Evolutionary conservation across 2,113 vertebrate genomes (phyloP).

Genomic region (Halcyon malimbica): DNA sequence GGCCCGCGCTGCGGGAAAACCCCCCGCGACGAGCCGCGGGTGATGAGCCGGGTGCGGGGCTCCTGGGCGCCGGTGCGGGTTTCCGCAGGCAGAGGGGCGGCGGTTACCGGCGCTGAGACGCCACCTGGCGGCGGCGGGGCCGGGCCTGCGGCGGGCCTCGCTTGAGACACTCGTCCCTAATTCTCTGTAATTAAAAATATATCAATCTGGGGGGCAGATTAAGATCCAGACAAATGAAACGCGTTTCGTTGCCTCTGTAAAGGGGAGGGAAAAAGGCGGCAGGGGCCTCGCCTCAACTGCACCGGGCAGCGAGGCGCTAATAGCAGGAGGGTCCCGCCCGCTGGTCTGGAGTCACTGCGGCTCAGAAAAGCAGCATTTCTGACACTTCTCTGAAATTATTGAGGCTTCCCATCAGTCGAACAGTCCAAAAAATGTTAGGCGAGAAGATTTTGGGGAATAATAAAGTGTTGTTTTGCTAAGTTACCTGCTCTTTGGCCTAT

Average conservation of each 20-base stretch:
- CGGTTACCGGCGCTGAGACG: neutral
- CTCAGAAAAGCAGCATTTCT: neutral
- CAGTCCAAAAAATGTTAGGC: rapidly evolving
- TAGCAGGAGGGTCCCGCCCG: neutral
- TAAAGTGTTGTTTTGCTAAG: too few relatives aligned
- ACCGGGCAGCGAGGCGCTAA: rapidly evolving
- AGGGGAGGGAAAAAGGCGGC: too few relatives aligned
- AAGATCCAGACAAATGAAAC: rapidly evolving
- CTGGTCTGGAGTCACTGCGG: rapidly evolving
- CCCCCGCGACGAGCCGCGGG: neutral
- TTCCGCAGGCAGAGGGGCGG: neutral
- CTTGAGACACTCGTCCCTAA: rapidly evolving
- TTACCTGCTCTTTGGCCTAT: neutral
- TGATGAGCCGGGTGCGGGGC: neutral
- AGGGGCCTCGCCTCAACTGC: neutral
- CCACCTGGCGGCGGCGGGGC: neutral
- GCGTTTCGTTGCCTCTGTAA: neutral
- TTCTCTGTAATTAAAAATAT: neutral
- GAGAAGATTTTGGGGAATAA: neutral
- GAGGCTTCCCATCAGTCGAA: rapidly evolving
- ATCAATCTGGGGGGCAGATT: neutral
- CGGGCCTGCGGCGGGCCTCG: neutral
- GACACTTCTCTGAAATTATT: neutral
- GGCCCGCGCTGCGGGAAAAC: neutral
- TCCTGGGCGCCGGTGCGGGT: neutral